Conservation (phyloP, 2,113 vertebrate genomes). For the Tragulus kanchil region DNA sequence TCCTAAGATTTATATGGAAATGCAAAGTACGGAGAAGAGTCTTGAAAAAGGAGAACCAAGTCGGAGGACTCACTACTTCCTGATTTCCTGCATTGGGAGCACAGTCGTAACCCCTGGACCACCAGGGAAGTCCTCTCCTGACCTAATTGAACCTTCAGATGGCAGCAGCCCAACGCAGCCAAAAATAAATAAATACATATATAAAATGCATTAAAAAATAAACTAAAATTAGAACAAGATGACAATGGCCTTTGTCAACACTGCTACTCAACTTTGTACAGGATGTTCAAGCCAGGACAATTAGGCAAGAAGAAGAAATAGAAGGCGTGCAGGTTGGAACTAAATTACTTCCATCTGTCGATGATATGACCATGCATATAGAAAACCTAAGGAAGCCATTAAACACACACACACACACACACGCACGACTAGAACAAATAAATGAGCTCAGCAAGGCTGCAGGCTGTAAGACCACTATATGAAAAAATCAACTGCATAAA, state of each 20-base stretch:
- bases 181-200: too few species aligned
- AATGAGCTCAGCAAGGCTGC: not conserved
- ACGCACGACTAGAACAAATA: not conserved
- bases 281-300: not conserved
- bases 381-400: not conserved
- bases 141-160: not conserved
- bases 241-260: not conserved
- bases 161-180: not conserved
- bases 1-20: not conserved
- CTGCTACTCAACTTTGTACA: not conserved
- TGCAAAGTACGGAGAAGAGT: not conserved
- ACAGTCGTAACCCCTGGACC: too few species aligned
- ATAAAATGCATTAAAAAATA: too few species aligned
- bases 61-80: not conserved
- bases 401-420: not conserved
- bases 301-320: not conserved
- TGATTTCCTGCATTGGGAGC: not conserved
- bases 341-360: not conserved
- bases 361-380: not conserved
- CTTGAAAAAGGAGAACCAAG: not conserved
- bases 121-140: too few species aligned
- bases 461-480: not conserved
- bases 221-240: not conserved
- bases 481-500: not conserved
- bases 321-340: not conserved